Conservation (phyloP, 2,888 invertebrate species). For the Polymixis flavicincta region DNA sequence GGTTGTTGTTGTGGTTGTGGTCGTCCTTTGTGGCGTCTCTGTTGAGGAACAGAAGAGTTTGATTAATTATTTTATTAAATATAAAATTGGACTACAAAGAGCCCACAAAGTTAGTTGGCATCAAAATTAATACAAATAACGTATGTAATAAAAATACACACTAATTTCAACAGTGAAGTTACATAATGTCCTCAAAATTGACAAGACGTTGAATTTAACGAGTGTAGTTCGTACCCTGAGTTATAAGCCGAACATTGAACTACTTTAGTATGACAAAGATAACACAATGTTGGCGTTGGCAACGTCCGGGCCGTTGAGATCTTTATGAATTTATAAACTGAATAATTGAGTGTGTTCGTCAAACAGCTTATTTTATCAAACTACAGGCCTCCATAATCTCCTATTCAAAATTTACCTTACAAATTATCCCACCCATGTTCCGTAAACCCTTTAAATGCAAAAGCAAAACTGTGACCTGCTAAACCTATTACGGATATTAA, state of each 20-base stretch:
- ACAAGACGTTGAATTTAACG: constrained; percentile 16
- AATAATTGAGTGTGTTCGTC: background rate
- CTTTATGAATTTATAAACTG: background rate
- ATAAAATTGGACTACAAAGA: background rate
- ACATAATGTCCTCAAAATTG: constrained; percentile 17
- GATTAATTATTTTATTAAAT: constrained; percentile 28
- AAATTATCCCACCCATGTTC: background rate
- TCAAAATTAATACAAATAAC: background rate
- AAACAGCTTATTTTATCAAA: background rate
- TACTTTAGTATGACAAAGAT: constrained; percentile 9
- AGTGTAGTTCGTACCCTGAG: constrained; percentile 18
- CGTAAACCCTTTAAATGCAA: constrained; percentile 19
- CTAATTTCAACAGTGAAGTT: constrained; percentile 5
- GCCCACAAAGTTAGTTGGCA: no score
- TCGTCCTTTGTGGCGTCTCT: constrained; percentile 86
- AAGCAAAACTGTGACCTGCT: constrained; percentile 28
- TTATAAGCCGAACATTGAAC: constrained; percentile 29
- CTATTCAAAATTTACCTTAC: background rate
- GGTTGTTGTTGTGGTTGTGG: constrained; percentile 88
- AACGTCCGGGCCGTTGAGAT: background rate
- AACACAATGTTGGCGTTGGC: background rate
- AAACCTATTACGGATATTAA: constrained; percentile 37
- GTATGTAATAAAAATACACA: background rate
- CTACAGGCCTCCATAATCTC: background rate
- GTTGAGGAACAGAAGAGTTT: constrained; percentile 73